Evolutionary conservation across 2,888 invertebrate species (phyloP).

Genomic region (Campaea margaritaria): DNA sequence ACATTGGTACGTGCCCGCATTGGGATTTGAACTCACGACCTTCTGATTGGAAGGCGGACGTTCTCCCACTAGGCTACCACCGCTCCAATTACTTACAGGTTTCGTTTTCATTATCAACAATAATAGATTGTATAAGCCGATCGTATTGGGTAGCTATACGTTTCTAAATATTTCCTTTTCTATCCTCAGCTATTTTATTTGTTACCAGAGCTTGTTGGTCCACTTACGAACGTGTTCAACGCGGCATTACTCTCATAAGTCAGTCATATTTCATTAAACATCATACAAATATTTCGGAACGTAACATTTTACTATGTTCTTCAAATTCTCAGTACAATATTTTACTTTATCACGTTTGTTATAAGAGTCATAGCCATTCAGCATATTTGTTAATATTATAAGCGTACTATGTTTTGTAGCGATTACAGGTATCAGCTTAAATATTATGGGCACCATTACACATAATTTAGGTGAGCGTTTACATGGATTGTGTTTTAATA

Average conservation of each 20-base stretch:
- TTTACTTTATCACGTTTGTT: not conserved
- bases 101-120: no score
- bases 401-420: slow-evolving; percentile 3
- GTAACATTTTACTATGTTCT: not conserved
- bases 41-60: no score
- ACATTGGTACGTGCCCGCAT: no score
- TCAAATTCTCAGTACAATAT: not conserved
- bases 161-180: no score
- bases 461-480: slow-evolving; percentile 14
- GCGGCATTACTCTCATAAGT: not conserved
- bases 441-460: slow-evolving; percentile 12
- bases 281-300: not conserved
- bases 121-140: no score
- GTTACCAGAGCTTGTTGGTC: no score
- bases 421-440: slow-evolving; percentile 16
- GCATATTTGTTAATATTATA: not conserved
- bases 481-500: slow-evolving; percentile 15
- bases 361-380: not conserved
- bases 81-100: no score
- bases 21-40: no score
- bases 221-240: slow-evolving; percentile 1
- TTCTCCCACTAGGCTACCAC: no score
- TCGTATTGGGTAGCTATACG: no score
- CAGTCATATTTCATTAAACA: not conserved
- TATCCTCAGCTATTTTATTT: no score